Evolutionary conservation across 1,140 invertebrate genomes (phyloP).

Genomic region (Lerema accius): DNA sequence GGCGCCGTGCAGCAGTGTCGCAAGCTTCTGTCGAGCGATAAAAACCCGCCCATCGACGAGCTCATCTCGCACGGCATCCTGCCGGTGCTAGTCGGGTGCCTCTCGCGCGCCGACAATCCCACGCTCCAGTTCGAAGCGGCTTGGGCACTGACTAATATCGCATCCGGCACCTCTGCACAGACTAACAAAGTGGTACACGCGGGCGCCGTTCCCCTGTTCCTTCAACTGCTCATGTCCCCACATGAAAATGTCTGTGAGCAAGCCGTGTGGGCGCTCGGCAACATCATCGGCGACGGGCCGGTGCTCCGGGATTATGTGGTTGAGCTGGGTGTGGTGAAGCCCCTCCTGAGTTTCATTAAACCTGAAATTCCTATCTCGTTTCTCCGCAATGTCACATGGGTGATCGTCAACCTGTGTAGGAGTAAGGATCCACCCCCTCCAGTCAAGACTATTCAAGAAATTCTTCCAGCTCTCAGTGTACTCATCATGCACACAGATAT

Average conservation of each 20-base stretch:
- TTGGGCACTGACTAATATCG: slow-evolving; percentile 99
- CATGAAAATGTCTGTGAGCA: slow-evolving; percentile 99
- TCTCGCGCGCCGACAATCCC: slow-evolving; percentile 94
- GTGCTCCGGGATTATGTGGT: slow-evolving; percentile 96
- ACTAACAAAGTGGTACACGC: slow-evolving; percentile 97
- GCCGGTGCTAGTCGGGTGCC: slow-evolving; percentile 95
- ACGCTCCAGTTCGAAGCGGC: slow-evolving; percentile 99
- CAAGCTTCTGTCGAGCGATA: slow-evolving; percentile 97
- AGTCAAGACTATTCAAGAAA: slow-evolving; percentile 93
- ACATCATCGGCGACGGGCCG: slow-evolving; percentile 97
- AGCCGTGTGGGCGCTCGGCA: slow-evolving; percentile 98
- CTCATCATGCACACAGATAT: slow-evolving; percentile 98
- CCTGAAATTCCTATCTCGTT: slow-evolving; percentile 96
- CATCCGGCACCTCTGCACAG: slow-evolving; percentile 97
- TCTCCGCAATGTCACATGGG: slow-evolving; percentile 98
- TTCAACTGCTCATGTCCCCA: slow-evolving; percentile 94
- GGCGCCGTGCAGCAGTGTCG: slow-evolving; percentile 93
- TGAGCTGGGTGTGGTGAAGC: slow-evolving; percentile 93
- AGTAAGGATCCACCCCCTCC: slow-evolving; percentile 97
- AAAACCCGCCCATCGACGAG: slow-evolving; percentile 99
- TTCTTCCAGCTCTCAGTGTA: slow-evolving; percentile 96
- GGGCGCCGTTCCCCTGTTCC: slow-evolving; percentile 97
- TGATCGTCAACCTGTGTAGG: slow-evolving; percentile 98
- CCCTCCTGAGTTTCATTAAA: slow-evolving; percentile 95
- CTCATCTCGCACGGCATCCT: slow-evolving; percentile 97